Conservation (phyloP, 2,113 vertebrate genomes). For the Eubucco bourcierii region DNA sequence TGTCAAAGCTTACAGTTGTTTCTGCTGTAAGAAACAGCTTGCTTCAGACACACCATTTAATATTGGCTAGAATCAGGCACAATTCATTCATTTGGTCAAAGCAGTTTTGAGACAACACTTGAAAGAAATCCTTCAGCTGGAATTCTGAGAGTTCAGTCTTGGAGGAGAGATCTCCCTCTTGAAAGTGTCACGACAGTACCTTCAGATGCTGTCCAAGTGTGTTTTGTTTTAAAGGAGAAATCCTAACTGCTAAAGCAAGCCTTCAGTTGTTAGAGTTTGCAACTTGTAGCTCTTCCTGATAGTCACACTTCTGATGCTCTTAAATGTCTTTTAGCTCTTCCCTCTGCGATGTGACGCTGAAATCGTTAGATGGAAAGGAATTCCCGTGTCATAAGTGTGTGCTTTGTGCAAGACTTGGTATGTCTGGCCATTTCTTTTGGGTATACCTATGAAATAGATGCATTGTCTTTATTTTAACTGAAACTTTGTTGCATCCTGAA, state of each 20-base stretch:
- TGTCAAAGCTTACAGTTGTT: background rate
- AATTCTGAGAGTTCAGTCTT: background rate
- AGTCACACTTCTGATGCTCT: constrained; percentile 8
- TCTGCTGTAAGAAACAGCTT: background rate
- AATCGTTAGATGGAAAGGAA: constrained; percentile 92
- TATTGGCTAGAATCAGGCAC: background rate
- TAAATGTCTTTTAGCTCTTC: constrained; percentile 80
- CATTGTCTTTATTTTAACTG: background rate
- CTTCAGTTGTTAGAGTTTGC: background rate
- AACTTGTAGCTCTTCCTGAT: background rate
- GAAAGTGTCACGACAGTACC: background rate
- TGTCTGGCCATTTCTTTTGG: constrained; percentile 33
- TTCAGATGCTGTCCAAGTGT: background rate
- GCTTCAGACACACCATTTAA: background rate
- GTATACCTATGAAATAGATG: background rate
- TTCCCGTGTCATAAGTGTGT: constrained; percentile 96
- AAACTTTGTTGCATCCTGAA: constrained; percentile 20
- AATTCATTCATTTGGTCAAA: background rate
- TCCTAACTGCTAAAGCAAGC: background rate
- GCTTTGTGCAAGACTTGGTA: constrained; percentile 95
- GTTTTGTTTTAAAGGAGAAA: background rate
- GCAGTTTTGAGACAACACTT: background rate
- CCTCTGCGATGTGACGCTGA: constrained; percentile 91
- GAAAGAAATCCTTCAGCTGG: background rate
- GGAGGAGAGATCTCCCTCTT: background rate